These are phyloP conservation scores for Parelbella ahira DNA, from an alignment of 2,888 invertebrate species.

Conservation along the genomic window DNA sequence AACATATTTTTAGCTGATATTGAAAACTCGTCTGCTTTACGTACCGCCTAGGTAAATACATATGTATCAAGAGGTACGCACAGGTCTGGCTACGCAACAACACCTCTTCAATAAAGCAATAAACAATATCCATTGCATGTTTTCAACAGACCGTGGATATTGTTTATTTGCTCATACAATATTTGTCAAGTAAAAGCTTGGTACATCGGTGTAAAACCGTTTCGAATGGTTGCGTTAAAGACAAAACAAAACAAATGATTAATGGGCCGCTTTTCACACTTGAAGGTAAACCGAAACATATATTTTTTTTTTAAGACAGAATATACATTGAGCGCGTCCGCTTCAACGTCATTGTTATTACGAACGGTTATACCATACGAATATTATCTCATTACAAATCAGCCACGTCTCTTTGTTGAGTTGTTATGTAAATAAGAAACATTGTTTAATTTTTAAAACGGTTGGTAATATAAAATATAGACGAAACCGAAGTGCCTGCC, in stretches of 20 bases:
- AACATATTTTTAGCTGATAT: too few species aligned
- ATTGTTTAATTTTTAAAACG: too few species aligned
- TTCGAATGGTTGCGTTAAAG: constrained; percentile 21
- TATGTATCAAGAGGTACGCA: neutral
- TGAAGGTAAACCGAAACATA: constrained; percentile 7
- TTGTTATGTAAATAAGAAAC: too few species aligned
- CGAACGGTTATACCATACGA: too few species aligned
- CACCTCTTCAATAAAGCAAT: constrained; percentile 14
- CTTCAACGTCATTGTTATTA: too few species aligned
- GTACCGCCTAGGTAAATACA: too few species aligned
- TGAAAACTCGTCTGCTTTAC: too few species aligned
- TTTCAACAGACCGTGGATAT: constrained; percentile 1
- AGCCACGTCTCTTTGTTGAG: too few species aligned
- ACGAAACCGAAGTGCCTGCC: neutral
- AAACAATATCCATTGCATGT: constrained; percentile 10
- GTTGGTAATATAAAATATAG: too few species aligned
- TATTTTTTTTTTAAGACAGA: neutral
- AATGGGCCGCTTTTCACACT: constrained; percentile 17
- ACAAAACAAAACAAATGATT: constrained; percentile 20
- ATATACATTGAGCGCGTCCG: too few species aligned
- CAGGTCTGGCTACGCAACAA: neutral
- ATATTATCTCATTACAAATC: too few species aligned
- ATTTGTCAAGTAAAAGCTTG: constrained; percentile 23
- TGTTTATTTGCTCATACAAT: constrained; percentile 18
- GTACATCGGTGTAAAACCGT: constrained; percentile 11